These are phyloP conservation scores for Danio albolineatus DNA, from an alignment of 2,797 vertebrate species.

Conservation along the genomic window DNA sequence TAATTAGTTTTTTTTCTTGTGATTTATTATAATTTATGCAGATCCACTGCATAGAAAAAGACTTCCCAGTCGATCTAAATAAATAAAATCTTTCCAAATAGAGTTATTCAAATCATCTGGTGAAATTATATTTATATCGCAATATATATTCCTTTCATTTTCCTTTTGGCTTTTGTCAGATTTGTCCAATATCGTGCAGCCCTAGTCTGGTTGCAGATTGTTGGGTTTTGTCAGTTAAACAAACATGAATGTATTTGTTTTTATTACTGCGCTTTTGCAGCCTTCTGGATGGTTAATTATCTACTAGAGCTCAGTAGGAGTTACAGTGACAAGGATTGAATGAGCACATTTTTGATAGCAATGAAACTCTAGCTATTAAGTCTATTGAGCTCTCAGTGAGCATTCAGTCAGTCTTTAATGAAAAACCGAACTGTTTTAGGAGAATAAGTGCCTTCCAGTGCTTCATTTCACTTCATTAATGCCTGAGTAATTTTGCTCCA, in stretches of 20 bases:
- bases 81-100: too few species aligned
- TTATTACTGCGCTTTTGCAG: background rate
- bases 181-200: too few species aligned
- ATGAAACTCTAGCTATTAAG: conserved; percentile 7
- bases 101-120: too few species aligned
- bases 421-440: conserved; percentile 1
- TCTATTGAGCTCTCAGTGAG: conserved; percentile 8
- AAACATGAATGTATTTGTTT: background rate
- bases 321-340: background rate
- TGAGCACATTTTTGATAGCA: background rate
- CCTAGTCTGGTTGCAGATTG: too few species aligned
- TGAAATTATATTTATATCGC: too few species aligned
- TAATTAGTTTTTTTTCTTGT: too few species aligned
- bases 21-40: too few species aligned
- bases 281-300: background rate
- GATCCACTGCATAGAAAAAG: too few species aligned
- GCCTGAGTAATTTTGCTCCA: conserved; percentile 24
- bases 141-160: too few species aligned
- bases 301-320: conserved; percentile 1
- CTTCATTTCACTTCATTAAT: background rate
- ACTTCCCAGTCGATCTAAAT: too few species aligned
- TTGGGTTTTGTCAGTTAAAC: background rate
- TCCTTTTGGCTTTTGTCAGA: too few species aligned
- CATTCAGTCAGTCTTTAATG: conserved; percentile 29
- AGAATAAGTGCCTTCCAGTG: conserved; percentile 2